Evolutionary conservation across 2,113 vertebrate species (phyloP).

Genomic region (Daphoenositta chrysoptera): DNA sequence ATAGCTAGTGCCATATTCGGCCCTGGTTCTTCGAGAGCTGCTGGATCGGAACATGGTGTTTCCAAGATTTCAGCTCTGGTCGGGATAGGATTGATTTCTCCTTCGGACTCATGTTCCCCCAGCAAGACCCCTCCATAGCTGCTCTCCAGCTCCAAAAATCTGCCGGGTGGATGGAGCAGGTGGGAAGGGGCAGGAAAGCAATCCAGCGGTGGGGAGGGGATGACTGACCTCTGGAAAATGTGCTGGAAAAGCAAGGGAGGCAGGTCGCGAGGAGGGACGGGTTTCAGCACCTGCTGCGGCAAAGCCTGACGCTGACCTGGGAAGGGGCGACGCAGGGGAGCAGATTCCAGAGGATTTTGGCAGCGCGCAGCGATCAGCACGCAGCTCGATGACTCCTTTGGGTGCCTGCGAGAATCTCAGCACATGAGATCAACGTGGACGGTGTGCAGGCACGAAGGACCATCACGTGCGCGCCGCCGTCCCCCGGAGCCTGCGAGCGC

Average conservation of each 20-base stretch:
- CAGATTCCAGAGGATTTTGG: constrained; percentile 61
- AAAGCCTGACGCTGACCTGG: constrained; percentile 50
- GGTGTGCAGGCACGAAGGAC: background rate
- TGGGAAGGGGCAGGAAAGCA: constrained; percentile 37
- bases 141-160: constrained; percentile 25
- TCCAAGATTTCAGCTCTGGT: constrained; percentile 26
- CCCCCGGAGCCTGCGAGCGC: background rate
- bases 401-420: constrained; percentile 35
- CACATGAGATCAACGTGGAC: constrained; percentile 26
- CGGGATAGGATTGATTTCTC: background rate
- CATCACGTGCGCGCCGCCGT: rapidly evolving
- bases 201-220: constrained; percentile 26
- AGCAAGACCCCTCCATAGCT: background rate
- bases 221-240: constrained; percentile 53
- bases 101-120: background rate
- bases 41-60: background rate
- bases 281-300: constrained; percentile 64
- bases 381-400: constrained; percentile 54
- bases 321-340: constrained; percentile 50
- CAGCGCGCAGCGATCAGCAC: background rate
- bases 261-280: constrained; percentile 7
- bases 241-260: constrained; percentile 58
- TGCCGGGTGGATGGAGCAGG: background rate
- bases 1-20: background rate
- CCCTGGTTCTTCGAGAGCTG: constrained; percentile 45